Percentiles rank a stretch among this genome's conserved stretches.
These are phyloP conservation scores for Chymomyza amoena DNA, from an alignment of 2,888 invertebrate species.

Conservation along the genomic window DNA sequence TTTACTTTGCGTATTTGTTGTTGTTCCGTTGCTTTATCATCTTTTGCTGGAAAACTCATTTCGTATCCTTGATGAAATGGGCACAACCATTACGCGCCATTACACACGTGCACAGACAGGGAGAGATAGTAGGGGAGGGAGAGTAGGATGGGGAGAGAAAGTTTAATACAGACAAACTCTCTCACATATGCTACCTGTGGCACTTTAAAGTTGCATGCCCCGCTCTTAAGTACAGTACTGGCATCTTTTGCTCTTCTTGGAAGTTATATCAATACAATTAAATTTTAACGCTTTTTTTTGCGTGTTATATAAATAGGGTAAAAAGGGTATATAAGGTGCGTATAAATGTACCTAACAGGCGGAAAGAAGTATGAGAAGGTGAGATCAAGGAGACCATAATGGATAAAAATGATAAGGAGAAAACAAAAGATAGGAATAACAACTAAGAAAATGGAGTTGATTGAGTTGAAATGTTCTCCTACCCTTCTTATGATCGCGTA, in stretches of 20 bases:
- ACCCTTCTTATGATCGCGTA: too few relatives aligned
- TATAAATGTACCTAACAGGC: too few relatives aligned
- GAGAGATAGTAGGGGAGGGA: too few relatives aligned
- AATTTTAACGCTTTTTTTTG: conserved; percentile 61
- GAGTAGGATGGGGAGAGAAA: not conserved
- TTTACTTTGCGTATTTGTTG: not conserved
- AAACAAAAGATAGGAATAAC: too few relatives aligned
- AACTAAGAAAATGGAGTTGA: too few relatives aligned
- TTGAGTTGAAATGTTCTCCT: too few relatives aligned
- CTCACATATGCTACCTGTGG: not conserved
- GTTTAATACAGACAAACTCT: not conserved
- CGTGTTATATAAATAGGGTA: too few relatives aligned
- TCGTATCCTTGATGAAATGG: not conserved
- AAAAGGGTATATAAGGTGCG: too few relatives aligned
- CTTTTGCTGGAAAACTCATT: not conserved
- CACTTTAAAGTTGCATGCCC: not conserved
- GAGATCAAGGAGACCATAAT: too few relatives aligned
- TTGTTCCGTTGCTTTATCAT: not conserved
- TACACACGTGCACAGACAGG: not conserved
- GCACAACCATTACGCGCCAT: not conserved
- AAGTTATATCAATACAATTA: conserved; percentile 62
- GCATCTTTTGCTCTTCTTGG: not conserved
- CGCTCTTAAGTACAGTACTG: not conserved
- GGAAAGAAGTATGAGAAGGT: too few relatives aligned
- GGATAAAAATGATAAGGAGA: too few relatives aligned